phyloP scores from a whole-genome alignment of 2,888 invertebrate species.

The Aphrophora alni region DNA sequence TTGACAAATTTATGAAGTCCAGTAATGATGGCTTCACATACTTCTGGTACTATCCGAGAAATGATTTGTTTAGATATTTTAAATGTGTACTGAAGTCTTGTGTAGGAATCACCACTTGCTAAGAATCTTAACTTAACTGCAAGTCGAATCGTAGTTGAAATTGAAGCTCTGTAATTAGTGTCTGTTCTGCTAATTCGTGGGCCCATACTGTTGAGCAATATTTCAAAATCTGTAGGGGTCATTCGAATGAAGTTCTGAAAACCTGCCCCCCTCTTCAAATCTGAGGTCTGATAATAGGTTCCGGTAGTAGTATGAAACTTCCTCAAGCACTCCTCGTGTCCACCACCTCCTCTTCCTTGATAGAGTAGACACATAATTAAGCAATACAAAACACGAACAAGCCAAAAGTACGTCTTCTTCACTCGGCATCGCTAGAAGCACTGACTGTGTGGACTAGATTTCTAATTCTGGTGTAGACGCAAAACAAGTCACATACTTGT shows the following conservation, averaged over 20 bases:
- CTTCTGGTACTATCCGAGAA: slow-evolving; percentile 41
- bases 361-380: slow-evolving; percentile 11
- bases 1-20: too few relatives aligned
- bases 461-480: too few relatives aligned
- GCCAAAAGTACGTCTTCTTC: slow-evolving; percentile 9
- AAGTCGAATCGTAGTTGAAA: slow-evolving; percentile 34
- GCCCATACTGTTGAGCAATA: slow-evolving; percentile 30
- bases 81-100: slow-evolving; percentile 40
- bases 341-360: slow-evolving; percentile 15
- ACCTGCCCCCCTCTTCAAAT: slow-evolving; percentile 11
- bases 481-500: too few relatives aligned
- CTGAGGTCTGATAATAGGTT: not conserved
- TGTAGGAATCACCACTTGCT: slow-evolving; percentile 43
- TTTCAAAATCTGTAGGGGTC: slow-evolving; percentile 38
- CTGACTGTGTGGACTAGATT: too few relatives aligned
- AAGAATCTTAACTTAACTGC: slow-evolving; percentile 42
- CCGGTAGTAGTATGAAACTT: not conserved
- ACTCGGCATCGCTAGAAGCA: not conserved
- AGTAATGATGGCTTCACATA: slow-evolving; percentile 41
- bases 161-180: slow-evolving; percentile 23
- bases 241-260: slow-evolving; percentile 39
- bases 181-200: slow-evolving; percentile 23
- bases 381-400: not conserved
- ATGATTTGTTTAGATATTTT: slow-evolving; percentile 44
- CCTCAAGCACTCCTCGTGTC: not conserved